Conservation (phyloP, 2,888 invertebrate species). For the Gnatocerus cornutus region DNA sequence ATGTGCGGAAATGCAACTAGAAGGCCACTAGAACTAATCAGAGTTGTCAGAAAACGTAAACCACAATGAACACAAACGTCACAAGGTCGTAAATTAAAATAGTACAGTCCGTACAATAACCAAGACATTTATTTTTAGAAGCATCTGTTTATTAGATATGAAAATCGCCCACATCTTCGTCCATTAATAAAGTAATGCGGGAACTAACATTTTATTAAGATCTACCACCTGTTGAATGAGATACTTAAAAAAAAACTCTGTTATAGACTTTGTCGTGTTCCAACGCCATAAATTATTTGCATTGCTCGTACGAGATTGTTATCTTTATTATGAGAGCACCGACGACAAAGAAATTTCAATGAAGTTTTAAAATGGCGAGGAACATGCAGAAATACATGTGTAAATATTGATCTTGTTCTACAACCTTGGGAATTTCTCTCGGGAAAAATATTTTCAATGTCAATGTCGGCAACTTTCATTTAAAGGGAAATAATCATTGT, state of each 20-base stretch:
- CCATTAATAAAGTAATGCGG: slow-evolving; percentile 40
- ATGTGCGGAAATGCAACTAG: slow-evolving; percentile 50
- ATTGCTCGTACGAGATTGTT: slow-evolving; percentile 1
- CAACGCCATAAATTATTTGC: slow-evolving; percentile 9
- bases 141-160: slow-evolving; percentile 29
- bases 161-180: slow-evolving; percentile 40
- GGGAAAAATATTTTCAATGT: slow-evolving; percentile 31
- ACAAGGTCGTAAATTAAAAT: neutral
- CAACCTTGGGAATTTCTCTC: slow-evolving; percentile 29
- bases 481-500: neutral
- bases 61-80: neutral
- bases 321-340: neutral
- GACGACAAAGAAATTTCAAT: neutral
- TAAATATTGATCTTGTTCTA: slow-evolving; percentile 7
- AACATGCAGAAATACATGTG: slow-evolving; percentile 11
- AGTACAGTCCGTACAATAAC: neutral
- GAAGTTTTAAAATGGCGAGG: neutral
- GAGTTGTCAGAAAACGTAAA: neutral
- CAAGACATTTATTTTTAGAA: neutral
- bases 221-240: slow-evolving; percentile 38
- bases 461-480: slow-evolving; percentile 37
- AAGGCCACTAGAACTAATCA: slow-evolving; percentile 28
- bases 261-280: slow-evolving; percentile 20
- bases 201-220: slow-evolving; percentile 27
- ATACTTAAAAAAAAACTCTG: slow-evolving; percentile 22